Evolutionary conservation across 2,888 invertebrate genomes (phyloP).

Genomic region (Catotricha subobsoleta): DNA sequence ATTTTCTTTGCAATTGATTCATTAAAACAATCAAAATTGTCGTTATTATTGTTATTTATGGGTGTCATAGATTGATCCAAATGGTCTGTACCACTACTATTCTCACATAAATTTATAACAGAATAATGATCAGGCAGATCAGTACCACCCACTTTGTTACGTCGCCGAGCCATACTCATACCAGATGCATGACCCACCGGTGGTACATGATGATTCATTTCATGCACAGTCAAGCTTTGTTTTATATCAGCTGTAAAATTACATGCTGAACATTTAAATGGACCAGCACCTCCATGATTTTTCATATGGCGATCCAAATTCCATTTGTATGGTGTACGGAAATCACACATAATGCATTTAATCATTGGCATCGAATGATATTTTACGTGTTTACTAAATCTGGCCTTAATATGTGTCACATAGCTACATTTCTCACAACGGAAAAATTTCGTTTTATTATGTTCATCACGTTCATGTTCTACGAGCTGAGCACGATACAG

Average conservation of each 20-base stretch:
- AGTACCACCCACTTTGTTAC: constrained; percentile 58
- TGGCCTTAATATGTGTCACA: constrained; percentile 73
- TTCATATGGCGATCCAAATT: constrained; percentile 86
- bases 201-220: constrained; percentile 77
- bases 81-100: constrained; percentile 10
- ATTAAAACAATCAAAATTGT: neutral
- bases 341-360: constrained; percentile 84
- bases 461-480: constrained; percentile 55
- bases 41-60: constrained; percentile 6
- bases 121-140: constrained; percentile 19
- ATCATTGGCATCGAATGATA: constrained; percentile 91
- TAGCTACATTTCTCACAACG: constrained; percentile 84
- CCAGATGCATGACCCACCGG: constrained; percentile 47
- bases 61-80: constrained; percentile 11
- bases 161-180: constrained; percentile 36
- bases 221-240: constrained; percentile 79
- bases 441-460: constrained; percentile 59
- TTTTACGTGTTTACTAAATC: constrained; percentile 82
- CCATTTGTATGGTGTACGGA: constrained; percentile 82
- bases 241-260: constrained; percentile 84
- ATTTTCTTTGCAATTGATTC: neutral
- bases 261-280: constrained; percentile 69
- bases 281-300: constrained; percentile 74
- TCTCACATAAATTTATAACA: constrained; percentile 1
- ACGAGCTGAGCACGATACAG: constrained; percentile 43